These are phyloP conservation scores for Gymnorhina tibicen DNA, from an alignment of 2,113 vertebrate species.

Conservation along the genomic window DNA sequence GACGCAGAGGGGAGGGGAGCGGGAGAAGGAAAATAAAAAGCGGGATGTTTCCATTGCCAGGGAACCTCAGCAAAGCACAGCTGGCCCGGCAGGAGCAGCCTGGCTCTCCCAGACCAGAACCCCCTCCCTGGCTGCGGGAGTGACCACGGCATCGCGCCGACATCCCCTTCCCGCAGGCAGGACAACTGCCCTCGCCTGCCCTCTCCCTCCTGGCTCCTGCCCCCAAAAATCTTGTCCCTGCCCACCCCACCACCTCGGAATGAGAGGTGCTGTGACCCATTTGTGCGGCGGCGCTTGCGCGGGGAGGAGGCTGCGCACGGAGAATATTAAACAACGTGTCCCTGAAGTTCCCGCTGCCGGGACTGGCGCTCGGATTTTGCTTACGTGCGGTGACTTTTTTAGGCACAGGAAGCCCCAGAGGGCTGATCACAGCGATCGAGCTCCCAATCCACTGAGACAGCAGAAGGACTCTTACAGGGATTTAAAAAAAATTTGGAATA, in stretches of 20 bases:
- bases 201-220: neutral
- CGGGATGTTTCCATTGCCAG: neutral
- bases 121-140: neutral
- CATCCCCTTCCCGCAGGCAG: neutral
- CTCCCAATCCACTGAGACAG: slow-evolving; percentile 70
- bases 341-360: slow-evolving; percentile 32
- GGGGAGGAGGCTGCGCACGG: neutral
- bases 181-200: neutral
- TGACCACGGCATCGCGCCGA: rapidly evolving
- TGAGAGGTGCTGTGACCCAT: slow-evolving; percentile 54
- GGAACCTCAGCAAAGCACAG: neutral
- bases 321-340: slow-evolving; percentile 53
- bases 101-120: neutral
- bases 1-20: neutral
- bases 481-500: neutral
- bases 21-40: slow-evolving; percentile 27
- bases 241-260: neutral
- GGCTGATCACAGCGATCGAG: slow-evolving; percentile 63
- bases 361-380: slow-evolving; percentile 49
- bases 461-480: slow-evolving; percentile 63
- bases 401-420: slow-evolving; percentile 63
- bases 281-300: neutral
- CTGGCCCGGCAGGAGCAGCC: neutral
- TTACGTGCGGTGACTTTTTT: slow-evolving; percentile 68
- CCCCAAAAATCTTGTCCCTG: neutral